phyloP scores from a whole-genome alignment of 64 coral and sea anemone genomes.

The Montipora capricornis region DNA sequence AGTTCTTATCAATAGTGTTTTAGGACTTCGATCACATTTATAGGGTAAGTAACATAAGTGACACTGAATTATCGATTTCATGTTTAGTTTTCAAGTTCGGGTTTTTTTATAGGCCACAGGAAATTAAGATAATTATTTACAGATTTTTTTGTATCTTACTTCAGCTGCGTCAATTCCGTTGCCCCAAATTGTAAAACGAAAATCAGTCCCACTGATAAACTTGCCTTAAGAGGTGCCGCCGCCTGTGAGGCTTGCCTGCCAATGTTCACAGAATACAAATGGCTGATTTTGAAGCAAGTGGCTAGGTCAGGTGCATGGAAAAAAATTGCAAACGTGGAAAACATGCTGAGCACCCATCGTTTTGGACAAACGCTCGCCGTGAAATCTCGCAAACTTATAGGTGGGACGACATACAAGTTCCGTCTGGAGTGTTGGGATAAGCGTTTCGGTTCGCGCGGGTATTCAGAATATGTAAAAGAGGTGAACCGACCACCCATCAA shows the following conservation, averaged over 20 bases:
- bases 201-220: conserved; percentile 54
- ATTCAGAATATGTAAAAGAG: conserved; percentile 27
- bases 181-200: conserved; percentile 34
- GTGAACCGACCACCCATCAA: background rate
- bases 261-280: background rate
- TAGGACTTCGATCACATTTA: no score
- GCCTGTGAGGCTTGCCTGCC: background rate
- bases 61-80: no score
- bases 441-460: background rate
- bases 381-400: conserved; percentile 9
- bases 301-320: background rate
- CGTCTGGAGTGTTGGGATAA: conserved; percentile 11
- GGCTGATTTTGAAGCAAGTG: background rate
- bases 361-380: conserved; percentile 28
- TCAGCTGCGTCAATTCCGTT: background rate
- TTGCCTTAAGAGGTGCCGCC: conserved; percentile 14
- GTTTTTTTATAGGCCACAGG: no score
- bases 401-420: conserved; percentile 47
- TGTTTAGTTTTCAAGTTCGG: no score
- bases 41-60: no score
- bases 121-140: no score
- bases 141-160: background rate
- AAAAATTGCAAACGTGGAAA: background rate
- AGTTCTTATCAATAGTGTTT: no score
- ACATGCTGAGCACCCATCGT: background rate